Percentiles rank a stretch among this genome's conserved stretches.
phyloP scores from a whole-genome alignment of 2,113 vertebrate species.

The Nothocercus julius region DNA sequence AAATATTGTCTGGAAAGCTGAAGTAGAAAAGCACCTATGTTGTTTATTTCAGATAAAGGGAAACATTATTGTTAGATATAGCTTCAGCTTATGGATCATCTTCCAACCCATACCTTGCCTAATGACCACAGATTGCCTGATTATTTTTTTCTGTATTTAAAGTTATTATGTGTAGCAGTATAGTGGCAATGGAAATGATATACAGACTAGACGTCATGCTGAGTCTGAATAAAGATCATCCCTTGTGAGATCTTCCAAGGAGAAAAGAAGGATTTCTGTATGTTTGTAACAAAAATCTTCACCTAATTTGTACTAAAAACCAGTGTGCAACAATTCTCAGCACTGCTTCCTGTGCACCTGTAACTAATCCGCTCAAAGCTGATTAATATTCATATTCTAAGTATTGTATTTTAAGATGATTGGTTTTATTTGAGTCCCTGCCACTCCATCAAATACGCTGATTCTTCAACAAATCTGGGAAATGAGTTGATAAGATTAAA shows the following conservation, averaged over 20 bases:
- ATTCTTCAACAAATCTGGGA: conserved; percentile 53
- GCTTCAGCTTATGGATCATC: not conserved
- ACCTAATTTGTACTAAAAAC: conserved; percentile 10
- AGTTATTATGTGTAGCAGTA: conserved; percentile 36
- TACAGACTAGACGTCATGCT: conserved; percentile 6
- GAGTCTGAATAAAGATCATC: conserved; percentile 59
- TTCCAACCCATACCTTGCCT: not conserved
- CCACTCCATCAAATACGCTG: conserved; percentile 31
- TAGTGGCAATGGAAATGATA: conserved; percentile 21
- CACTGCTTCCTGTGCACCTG: conserved; percentile 44
- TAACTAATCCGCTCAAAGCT: conserved; percentile 20
- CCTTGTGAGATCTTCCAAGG: conserved; percentile 38
- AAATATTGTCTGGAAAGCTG: not conserved
- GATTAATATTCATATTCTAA: conserved; percentile 57
- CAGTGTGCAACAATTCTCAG: not conserved
- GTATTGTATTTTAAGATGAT: conserved; percentile 48
- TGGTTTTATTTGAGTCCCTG: conserved; percentile 47
- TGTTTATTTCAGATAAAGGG: conserved; percentile 1
- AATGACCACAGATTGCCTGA: conserved; percentile 27
- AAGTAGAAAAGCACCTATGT: not conserved
- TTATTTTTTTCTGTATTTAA: conserved; percentile 37
- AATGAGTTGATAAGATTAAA: conserved; percentile 39
- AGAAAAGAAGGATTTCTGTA: not conserved
- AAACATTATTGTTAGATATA: not conserved
- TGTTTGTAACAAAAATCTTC: not conserved